A percentile compares a stretch with the other conserved stretches of the same genome.
Conservation (phyloP, 1,140 invertebrate genomes). For the Nasonia vitripennis region DNA sequence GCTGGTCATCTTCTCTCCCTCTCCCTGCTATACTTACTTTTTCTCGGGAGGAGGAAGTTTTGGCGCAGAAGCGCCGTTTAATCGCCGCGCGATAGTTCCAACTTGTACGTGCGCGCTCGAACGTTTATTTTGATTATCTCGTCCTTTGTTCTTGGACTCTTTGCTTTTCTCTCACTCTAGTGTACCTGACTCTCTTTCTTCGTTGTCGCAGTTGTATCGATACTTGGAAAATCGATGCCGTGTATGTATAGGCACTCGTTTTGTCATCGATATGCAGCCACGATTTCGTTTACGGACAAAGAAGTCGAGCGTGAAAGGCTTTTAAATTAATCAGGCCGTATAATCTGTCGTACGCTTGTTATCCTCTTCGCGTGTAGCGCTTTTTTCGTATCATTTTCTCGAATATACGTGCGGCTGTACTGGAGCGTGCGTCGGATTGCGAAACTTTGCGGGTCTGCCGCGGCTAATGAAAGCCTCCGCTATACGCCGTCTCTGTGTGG, state of each 20-base stretch:
- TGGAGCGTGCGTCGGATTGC: background rate
- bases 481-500: background rate
- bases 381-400: no score
- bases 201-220: no score
- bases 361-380: no score
- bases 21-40: conserved; percentile 17
- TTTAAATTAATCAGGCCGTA: no score
- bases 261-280: no score
- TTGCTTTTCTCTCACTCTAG: background rate
- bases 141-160: background rate
- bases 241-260: no score
- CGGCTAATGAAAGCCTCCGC: background rate
- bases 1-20: background rate
- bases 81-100: conserved; percentile 8
- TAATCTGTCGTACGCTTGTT: no score
- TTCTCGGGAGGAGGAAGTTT: background rate
- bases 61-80: background rate
- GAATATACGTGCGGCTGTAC: background rate
- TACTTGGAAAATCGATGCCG: no score
- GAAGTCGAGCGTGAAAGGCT: no score
- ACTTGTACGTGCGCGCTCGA: background rate
- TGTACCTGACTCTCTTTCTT: no score
- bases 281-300: no score
- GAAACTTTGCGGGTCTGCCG: background rate
- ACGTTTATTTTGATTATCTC: background rate